Evolutionary conservation across 2,888 invertebrate species (phyloP), one percentile per base, ranked within the genome.

Genomic region (Leptinotarsa juncta): DNA sequence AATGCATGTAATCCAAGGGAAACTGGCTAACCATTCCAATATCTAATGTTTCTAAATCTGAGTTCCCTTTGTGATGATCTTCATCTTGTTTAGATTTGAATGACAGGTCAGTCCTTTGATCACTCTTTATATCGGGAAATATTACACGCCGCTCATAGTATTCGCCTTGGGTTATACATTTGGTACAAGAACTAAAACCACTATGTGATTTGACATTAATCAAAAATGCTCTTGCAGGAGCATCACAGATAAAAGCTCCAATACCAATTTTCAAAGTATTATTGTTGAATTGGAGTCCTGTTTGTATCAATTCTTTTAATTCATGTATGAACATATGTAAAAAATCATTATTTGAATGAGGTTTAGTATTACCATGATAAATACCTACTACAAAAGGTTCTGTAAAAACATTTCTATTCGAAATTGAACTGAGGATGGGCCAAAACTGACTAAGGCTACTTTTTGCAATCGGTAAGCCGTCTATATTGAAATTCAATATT

Each of bases 121-220:
- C 5, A 65, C 48, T 60, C 50, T 23, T 65, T 1, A 16, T 14
- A 20, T 60, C 51, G 42, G 42, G 23, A 50, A 71, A 68, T 66
- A 73, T 53, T 12, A 73, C 70, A 62, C 76, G 70, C 3, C 55
- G 23, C 23, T 68, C 57, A 55, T 49, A n/a, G 48, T 73, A 76
- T 7, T 67, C 73, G 15, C 73, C 71, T 14, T 67, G 42, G 16
- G n/a, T 20, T 32, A n/a, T 62, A 65, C 71, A 76, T 57, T 73
- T 76, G 16, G 72, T 71, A 57, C 78, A 78, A 66, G 62, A 68
- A 26, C 68, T 55, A 51, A 75, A 77, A 10, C 78, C 78, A 15
- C 49, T 51, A 68, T 72, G 77, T 10, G 51, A 51, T 66, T 77
- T 77, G 1, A 73, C 51, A 72, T 71, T 75, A 20, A 74, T 78